Percentiles rank a stretch among this genome's conserved stretches.
phyloP scores from a whole-genome alignment of 2,888 invertebrate genomes.

The Laothoe populi region DNA sequence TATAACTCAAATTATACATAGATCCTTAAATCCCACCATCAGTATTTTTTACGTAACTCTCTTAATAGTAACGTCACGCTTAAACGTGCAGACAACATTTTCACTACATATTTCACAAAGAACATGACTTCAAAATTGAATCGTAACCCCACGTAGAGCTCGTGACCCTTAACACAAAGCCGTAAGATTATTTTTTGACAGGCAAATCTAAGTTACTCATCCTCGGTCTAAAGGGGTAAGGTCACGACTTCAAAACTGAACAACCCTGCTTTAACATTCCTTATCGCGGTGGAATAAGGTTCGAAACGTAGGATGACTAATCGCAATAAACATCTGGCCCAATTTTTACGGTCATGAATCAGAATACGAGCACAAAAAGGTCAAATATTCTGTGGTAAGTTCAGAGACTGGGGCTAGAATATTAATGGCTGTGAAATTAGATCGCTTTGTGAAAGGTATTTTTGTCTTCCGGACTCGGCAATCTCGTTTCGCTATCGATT shows the following conservation, averaged over 20 bases:
- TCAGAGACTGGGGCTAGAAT: conserved; percentile 34
- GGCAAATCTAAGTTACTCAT: neutral
- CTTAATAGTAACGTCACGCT: neutral
- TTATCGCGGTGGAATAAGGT: conserved; percentile 32
- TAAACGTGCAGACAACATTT: neutral
- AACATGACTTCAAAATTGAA: conserved; percentile 6
- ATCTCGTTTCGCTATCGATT: neutral
- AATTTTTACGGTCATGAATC: conserved; percentile 59
- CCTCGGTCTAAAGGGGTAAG: neutral
- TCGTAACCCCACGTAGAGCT: neutral
- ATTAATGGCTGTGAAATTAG: conserved; percentile 42
- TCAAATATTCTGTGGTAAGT: conserved; percentile 46
- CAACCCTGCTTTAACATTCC: neutral
- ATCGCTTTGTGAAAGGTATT: conserved; percentile 30
- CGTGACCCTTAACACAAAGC: conserved; percentile 5
- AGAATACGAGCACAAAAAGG: conserved; percentile 57
- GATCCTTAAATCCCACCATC: no score
- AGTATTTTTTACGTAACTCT: neutral
- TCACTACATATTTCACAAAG: conserved; percentile 8
- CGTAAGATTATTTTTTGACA: neutral
- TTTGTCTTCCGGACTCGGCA: conserved; percentile 20
- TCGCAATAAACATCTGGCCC: conserved; percentile 68
- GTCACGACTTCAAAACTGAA: conserved; percentile 13
- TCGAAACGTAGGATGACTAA: conserved; percentile 60
- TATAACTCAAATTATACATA: no score